Evolutionary conservation across 1,140 invertebrate species (phyloP), one percentile per base, ranked within the genome.

Genomic region (Lepidurus couesii): DNA sequence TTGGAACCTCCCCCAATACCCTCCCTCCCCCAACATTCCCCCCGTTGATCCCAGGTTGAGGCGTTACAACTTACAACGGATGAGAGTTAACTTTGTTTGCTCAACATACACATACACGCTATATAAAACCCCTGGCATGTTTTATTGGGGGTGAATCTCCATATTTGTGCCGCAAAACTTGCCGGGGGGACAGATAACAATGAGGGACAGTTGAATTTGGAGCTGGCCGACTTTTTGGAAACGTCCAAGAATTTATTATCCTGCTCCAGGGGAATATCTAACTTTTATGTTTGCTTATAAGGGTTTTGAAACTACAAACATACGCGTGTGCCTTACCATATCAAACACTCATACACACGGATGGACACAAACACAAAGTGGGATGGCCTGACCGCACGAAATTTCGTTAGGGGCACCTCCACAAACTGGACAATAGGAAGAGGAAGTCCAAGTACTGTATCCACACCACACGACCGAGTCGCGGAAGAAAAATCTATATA

Each of bases 161-260:
- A 65, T 65, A 65, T 65, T 65, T 65, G n/a, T 65, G 21, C 21
- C 21, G 53, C 16, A 1, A 13, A 65, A n/a, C n/a, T 21, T 65
- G 2, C 34, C 34, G 34, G 34, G 34, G 53, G 53, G 53, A n/a
- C 53, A 9, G 16, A 65, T 65, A 65, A 65, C 53, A 65, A 65
- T 21, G 21, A 65, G 53, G 21, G 53, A 65, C 53, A 65, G 53
- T 65, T 65, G 53, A 16, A 21, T 65, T 65, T 13, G 53, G 53
- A n/a, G 16, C 8, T 65, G 53, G 53, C 16, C 53, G 53, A 65
- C 53, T 21, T 34, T 34, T 34, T 34, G 8, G 53, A 8, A 65
- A 65, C 53, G 53, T 65, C 53, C 53, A 65, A 65, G 53, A 65
- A 65, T 65, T 65, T 65, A 65, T 65, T 65, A 16, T 65, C 53